Conservation (phyloP, 1,140 invertebrate genomes). For the fruit fly (Drosophila melanogaster) region DNA sequence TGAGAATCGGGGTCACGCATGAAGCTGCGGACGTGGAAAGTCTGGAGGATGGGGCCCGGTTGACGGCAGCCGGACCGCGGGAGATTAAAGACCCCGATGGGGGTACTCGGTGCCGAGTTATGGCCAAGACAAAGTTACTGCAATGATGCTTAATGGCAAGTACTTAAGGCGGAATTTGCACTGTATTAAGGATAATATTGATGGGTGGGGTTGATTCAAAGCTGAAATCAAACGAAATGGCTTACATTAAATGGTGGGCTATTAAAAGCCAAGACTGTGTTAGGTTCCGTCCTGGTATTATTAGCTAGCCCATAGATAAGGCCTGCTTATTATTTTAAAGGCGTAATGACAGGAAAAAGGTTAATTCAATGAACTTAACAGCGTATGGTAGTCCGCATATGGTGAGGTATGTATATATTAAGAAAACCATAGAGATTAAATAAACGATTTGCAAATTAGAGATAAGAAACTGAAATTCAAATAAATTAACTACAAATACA, state of each 20-base stretch:
- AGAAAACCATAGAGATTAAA: too few relatives aligned
- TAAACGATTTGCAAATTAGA: too few relatives aligned
- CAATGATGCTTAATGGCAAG: slow-evolving; percentile 49
- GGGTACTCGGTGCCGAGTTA: slow-evolving; percentile 16
- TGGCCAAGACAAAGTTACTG: slow-evolving; percentile 33
- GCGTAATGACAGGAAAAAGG: neutral
- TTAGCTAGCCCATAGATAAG: neutral
- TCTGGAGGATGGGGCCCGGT: slow-evolving; percentile 30
- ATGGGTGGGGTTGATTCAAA: slow-evolving; percentile 8
- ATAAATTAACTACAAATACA: neutral
- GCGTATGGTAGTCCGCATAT: too few relatives aligned
- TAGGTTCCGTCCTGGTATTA: slow-evolving; percentile 6
- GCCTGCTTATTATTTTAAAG: neutral
- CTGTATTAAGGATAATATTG: slow-evolving; percentile 47
- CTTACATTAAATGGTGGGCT: slow-evolving; percentile 16
- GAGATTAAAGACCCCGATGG: slow-evolving; percentile 46
- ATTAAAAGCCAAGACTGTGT: slow-evolving; percentile 1
- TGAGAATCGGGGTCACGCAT: slow-evolving; percentile 76
- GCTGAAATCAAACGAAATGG: slow-evolving; percentile 3
- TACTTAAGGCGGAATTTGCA: slow-evolving; percentile 48
- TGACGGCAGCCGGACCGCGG: slow-evolving; percentile 10
- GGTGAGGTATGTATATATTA: too few relatives aligned
- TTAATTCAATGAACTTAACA: too few relatives aligned
- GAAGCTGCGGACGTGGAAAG: slow-evolving; percentile 54
- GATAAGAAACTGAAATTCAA: too few relatives aligned